Conservation (phyloP, 2,113 vertebrate genomes). For the Aspidoscelis tigris region DNA sequence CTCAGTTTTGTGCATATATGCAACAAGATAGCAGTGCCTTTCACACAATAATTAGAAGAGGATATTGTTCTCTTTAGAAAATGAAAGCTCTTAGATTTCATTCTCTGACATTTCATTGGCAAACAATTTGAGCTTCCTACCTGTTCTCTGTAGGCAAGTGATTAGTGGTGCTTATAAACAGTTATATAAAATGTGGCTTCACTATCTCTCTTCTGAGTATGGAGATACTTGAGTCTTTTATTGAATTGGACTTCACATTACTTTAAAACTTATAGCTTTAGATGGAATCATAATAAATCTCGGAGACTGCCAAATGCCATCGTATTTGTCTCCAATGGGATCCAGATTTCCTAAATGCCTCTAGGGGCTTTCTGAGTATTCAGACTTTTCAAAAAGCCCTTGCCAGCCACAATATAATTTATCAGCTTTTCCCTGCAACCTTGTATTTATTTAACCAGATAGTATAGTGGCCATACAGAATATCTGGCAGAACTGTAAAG, state of each 20-base stretch:
- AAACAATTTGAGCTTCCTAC: conserved; percentile 66
- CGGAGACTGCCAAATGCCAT: background rate
- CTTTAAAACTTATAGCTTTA: background rate
- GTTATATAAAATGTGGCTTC: conserved; percentile 65
- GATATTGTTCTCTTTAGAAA: conserved; percentile 58
- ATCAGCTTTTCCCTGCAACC: background rate
- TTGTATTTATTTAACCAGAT: background rate
- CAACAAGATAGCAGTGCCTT: conserved; percentile 42
- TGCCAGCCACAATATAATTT: background rate
- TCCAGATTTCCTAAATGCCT: background rate
- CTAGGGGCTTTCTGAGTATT: background rate
- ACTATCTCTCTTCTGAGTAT: conserved; percentile 4
- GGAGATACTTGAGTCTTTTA: conserved; percentile 16
- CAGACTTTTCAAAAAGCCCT: background rate
- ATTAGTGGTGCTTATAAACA: conserved; percentile 59
- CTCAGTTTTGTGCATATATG: conserved; percentile 50
- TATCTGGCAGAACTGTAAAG: no score
- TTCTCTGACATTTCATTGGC: conserved; percentile 71
- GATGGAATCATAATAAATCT: background rate
- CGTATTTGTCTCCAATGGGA: background rate
- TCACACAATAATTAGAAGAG: conserved; percentile 58
- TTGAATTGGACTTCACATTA: background rate
- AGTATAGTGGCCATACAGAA: no score
- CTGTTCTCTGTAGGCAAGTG: conserved; percentile 64
- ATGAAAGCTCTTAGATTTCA: conserved; percentile 62